phyloP scores from a whole-genome alignment of 2,797 vertebrate genomes.

The Eulemur mongoz region DNA sequence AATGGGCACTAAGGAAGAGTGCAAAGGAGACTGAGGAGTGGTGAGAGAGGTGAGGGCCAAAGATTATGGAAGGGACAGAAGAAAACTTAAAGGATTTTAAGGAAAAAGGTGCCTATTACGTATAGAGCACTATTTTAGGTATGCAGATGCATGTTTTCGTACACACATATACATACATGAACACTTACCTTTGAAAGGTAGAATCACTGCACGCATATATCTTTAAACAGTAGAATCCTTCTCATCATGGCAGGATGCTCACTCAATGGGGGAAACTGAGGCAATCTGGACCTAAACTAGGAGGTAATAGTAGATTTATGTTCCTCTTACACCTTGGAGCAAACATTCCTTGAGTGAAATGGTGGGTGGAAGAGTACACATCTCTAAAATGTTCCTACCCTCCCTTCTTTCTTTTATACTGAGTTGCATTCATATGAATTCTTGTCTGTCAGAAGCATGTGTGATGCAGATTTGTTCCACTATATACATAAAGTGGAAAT shows the following conservation, averaged over 20 bases:
- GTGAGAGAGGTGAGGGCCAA: neutral
- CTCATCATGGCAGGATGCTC: neutral
- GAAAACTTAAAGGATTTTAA: neutral
- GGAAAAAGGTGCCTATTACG: neutral
- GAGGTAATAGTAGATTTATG: neutral
- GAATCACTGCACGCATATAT: neutral
- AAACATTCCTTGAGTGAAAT: neutral
- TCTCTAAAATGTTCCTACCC: neutral
- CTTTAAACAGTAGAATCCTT: neutral
- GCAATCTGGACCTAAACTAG: neutral
- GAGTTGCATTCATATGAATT: neutral
- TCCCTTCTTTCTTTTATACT: neutral
- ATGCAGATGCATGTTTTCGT: neutral
- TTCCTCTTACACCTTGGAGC: neutral
- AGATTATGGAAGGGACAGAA: neutral
- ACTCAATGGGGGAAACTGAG: neutral
- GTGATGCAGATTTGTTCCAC: neutral
- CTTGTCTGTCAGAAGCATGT: neutral
- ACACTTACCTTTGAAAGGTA: neutral
- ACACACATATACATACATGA: neutral
- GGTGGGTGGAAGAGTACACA: neutral
- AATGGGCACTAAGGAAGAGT: neutral
- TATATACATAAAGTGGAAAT: neutral
- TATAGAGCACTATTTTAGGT: neutral
- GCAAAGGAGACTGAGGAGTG: neutral